phyloP scores from a whole-genome alignment of 2,797 vertebrate genomes.

The Schizopygopsis pylzovi region DNA sequence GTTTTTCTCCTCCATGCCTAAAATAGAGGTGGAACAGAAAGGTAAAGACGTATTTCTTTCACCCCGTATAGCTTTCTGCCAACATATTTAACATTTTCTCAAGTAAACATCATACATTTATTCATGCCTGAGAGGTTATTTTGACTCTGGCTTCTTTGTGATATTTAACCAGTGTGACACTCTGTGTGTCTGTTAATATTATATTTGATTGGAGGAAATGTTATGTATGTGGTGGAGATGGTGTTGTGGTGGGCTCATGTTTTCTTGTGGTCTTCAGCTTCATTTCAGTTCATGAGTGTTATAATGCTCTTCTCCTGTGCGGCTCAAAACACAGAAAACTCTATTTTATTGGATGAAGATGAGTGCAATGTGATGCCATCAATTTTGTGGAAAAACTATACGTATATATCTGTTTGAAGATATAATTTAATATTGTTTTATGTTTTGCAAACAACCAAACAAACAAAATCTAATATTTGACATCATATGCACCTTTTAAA shows the following conservation, averaged over 20 bases:
- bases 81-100: constrained; percentile 30
- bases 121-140: background rate
- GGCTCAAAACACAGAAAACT: background rate
- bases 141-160: background rate
- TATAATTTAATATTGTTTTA: background rate
- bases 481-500: background rate
- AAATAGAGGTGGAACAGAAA: constrained; percentile 99
- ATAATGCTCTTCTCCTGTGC: constrained; percentile 11
- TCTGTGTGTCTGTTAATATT: background rate
- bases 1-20: constrained; percentile 78
- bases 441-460: background rate
- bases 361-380: background rate
- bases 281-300: background rate
- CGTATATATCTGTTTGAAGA: background rate
- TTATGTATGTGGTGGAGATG: constrained; percentile 23
- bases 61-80: constrained; percentile 40
- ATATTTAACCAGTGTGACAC: background rate
- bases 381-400: no score
- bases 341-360: background rate
- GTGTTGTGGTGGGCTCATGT: constrained; percentile 24
- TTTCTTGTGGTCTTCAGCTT: background rate
- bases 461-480: background rate
- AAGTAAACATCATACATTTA: constrained; percentile 1
- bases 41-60: constrained; percentile 95
- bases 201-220: constrained; percentile 19